Conservation (phyloP, 2,113 vertebrate genomes). For the Camarhynchus parvulus region DNA sequence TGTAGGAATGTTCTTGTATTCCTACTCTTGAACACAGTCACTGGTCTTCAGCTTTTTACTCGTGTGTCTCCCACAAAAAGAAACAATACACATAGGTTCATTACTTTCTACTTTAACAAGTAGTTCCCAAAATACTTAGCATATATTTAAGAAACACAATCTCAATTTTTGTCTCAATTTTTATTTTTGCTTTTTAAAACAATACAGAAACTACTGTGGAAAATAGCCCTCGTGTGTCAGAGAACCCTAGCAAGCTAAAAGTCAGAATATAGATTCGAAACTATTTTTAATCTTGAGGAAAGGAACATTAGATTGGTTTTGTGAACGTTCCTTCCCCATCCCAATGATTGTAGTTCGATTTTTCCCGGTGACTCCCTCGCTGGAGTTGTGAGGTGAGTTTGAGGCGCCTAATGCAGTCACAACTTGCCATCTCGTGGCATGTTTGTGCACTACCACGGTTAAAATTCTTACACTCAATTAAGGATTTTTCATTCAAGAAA, state of each 20-base stretch:
- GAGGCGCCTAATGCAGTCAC: background rate
- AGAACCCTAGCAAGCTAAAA: background rate
- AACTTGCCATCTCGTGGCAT: background rate
- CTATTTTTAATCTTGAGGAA: background rate
- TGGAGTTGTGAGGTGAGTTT: accelerated
- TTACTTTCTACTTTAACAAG: background rate
- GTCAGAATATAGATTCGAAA: background rate
- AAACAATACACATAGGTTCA: background rate
- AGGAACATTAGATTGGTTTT: background rate
- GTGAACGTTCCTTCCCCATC: background rate
- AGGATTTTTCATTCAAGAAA: slow-evolving; percentile 7
- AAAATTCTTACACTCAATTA: accelerated
- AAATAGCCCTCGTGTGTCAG: background rate
- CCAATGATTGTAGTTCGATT: accelerated
- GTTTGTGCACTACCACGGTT: background rate
- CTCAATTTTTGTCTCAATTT: background rate
- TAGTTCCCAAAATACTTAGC: background rate
- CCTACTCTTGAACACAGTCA: background rate
- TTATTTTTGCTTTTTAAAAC: background rate
- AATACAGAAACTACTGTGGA: background rate
- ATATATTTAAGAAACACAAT: background rate
- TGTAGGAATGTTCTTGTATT: background rate
- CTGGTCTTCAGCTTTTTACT: background rate
- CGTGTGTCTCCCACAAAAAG: background rate
- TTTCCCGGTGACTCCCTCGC: background rate